Evolutionary conservation across 2,797 vertebrate species (phyloP).

Genomic region (Danio choprae): DNA sequence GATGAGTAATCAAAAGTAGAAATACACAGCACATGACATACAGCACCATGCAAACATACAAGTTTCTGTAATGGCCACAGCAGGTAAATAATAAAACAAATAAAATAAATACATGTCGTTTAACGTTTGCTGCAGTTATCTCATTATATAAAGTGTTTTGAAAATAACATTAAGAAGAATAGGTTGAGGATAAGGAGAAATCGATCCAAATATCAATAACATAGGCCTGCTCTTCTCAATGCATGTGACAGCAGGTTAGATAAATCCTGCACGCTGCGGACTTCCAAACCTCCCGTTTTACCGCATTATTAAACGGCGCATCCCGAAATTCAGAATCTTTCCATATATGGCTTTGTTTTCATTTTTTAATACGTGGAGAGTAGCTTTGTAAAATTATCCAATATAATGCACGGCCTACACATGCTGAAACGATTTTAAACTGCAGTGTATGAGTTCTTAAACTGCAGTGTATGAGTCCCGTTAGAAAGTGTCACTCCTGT

Average conservation of each 20-base stretch:
- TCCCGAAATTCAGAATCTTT: not conserved
- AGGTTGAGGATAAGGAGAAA: not conserved
- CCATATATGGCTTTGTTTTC: slow-evolving; percentile 47
- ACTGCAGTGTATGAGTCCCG: not conserved
- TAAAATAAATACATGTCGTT: not conserved
- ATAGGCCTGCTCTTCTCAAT: not conserved
- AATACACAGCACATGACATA: not conserved
- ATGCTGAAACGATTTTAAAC: not conserved
- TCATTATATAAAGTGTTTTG: not conserved
- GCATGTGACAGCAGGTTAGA: not conserved
- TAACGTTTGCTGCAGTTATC: not conserved
- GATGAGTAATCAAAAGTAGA: slow-evolving; percentile 55
- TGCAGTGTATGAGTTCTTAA: not conserved
- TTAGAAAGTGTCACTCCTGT: not conserved
- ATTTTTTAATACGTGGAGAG: not conserved
- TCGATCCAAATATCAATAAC: not conserved
- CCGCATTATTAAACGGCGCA: not conserved
- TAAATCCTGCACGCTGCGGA: slow-evolving; percentile 4
- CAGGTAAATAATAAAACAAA: too few relatives aligned
- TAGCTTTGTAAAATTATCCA: not conserved
- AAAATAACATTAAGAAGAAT: not conserved
- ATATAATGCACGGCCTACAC: not conserved
- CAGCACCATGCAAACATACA: not conserved
- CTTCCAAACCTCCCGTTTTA: not conserved
- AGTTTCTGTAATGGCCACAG: not conserved